Conservation (phyloP, 2,888 invertebrate genomes). For the Callyntrura guangdongensis region DNA sequence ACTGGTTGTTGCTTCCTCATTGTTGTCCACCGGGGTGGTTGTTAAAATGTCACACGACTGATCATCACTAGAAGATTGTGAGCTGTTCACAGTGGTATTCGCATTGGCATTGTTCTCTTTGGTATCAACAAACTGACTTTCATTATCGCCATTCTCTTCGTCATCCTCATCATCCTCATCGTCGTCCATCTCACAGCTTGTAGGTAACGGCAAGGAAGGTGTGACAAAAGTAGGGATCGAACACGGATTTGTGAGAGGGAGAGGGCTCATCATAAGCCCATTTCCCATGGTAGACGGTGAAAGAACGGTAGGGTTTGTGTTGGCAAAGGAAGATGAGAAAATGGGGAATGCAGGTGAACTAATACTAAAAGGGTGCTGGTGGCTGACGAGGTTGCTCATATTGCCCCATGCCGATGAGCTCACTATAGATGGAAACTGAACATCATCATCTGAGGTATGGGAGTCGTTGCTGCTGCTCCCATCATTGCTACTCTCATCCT, state of each 20-base stretch:
- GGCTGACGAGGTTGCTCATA: not conserved
- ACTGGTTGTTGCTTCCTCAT: constrained; percentile 46
- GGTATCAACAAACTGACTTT: constrained; percentile 77
- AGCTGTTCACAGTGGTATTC: constrained; percentile 51
- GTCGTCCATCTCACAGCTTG: constrained; percentile 53
- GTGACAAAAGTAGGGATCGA: constrained; percentile 65
- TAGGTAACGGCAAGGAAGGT: constrained; percentile 69
- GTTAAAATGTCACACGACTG: constrained; percentile 64
- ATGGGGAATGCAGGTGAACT: constrained; percentile 74
- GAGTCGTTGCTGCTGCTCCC: constrained; percentile 63
- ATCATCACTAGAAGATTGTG: constrained; percentile 61
- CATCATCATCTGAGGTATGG: constrained; percentile 56
- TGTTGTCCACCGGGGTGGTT: constrained; percentile 39
- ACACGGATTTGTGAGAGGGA: constrained; percentile 68
- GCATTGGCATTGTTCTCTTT: constrained; percentile 79
- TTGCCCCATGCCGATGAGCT: constrained; percentile 65
- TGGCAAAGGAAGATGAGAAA: constrained; percentile 71
- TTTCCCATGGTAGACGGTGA: constrained; percentile 78
- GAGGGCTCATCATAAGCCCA: constrained; percentile 78
- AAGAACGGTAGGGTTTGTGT: constrained; percentile 70
- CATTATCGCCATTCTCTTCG: constrained; percentile 70
- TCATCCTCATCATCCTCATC: constrained; percentile 74
- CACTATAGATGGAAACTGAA: constrained; percentile 58
- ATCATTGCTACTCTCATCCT: constrained; percentile 54
- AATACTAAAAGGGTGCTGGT: constrained; percentile 61